Base-by-base conservation (phyloP, 2,888 invertebrate genomes). In the Ectemnius cavifrons region DNA sequence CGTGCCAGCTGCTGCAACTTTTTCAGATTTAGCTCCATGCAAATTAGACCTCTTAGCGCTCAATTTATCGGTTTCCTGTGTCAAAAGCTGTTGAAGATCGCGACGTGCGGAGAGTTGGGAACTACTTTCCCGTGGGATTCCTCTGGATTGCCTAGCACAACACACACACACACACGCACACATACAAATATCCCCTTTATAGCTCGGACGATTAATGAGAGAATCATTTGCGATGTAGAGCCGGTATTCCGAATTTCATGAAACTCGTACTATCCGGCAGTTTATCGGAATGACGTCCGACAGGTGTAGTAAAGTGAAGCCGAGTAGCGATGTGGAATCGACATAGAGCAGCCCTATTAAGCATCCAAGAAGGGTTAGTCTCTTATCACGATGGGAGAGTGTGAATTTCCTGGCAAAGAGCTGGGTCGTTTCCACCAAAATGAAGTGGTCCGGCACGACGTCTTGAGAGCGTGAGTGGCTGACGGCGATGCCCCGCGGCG, bases 11-110 rank as follows among this genome's bases (percentile, higher is more conserved):
- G 83, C 77, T 52, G 59, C 56, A 37, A 63, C 71, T 79, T 84
- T 84, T 84, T 79, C 80, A 79, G 69, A 83, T 83, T 84, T 78
- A 87, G 89, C 89, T 89, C 83, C 84, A 89, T 89, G 89, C 89
- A 89, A 89, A 89, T 89, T 71, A 86, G 86, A 56, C 61, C 73
- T 73, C 78, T 78, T 80, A 75, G 72, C 71, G 74, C 81, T 82
- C 82, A 77, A 86, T 85, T 86, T 86, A 86, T 86, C 84, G 83
- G 85, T 81, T 83, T 84, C 82, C 77, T 70, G 75, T 81, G 84
- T 80, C 79, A 79, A 68, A 23, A 73, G 13, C 14, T 2, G 18
- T 6, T n/a, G 8, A 66, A 56, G 59, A 62, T 27, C 13, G 23
- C 49, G 8, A 23, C 11, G 13, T 49, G 37, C 49, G 11, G 28